These are phyloP conservation scores for Drosophila heteroneura DNA, from an alignment of 2,888 invertebrate genomes.

Conservation along the genomic window DNA sequence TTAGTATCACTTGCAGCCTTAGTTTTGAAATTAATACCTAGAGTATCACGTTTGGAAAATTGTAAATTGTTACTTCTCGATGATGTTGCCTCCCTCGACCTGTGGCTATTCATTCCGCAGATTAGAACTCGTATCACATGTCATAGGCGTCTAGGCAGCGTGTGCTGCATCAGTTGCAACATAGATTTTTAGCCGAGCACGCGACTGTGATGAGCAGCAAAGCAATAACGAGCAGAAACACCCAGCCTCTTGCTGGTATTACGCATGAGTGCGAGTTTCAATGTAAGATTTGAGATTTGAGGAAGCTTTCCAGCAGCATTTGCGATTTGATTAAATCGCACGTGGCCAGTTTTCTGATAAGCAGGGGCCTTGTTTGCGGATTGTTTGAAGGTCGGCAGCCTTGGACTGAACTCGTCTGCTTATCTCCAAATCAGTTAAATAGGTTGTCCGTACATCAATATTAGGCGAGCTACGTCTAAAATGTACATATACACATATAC, in stretches of 20 bases:
- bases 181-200: constrained; percentile 28
- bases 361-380: constrained; percentile 7
- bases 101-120: not conserved
- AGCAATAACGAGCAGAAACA: constrained; percentile 13
- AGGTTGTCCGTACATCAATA: constrained; percentile 17
- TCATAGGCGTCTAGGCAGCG: not conserved
- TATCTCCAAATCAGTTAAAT: constrained; percentile 27
- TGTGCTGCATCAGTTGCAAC: constrained; percentile 2
- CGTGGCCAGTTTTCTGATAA: constrained; percentile 46
- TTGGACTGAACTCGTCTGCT: constrained; percentile 19
- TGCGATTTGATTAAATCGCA: constrained; percentile 24
- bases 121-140: not conserved
- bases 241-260: not conserved
- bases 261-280: not conserved
- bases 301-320: constrained; percentile 36
- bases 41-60: not conserved
- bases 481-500: not conserved
- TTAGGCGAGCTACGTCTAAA: not conserved
- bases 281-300: constrained; percentile 23
- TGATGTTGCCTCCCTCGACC: not conserved
- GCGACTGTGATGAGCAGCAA: constrained; percentile 44
- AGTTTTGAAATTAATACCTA: not conserved
- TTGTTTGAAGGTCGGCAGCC: constrained; percentile 41
- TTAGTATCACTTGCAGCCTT: not conserved
- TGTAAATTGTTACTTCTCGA: not conserved